These are phyloP conservation scores for Leptinotarsa rubiginosa DNA, from an alignment of 2,888 invertebrate species.

Conservation along the genomic window DNA sequence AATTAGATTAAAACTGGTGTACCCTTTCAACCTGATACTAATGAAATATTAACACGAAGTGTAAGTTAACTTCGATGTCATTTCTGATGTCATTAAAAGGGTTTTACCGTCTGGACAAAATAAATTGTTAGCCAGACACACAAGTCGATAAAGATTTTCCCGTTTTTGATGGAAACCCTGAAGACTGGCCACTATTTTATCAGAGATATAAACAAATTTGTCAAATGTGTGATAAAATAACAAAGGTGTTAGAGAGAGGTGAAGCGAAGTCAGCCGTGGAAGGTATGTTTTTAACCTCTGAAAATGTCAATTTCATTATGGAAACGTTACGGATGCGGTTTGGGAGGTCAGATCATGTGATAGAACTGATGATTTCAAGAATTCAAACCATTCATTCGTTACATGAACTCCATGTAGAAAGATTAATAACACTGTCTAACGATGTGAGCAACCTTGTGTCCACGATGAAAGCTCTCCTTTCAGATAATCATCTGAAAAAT, in stretches of 20 bases:
- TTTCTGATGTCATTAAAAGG: neutral
- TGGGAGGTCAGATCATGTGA: conserved; percentile 5
- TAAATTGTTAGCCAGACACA: neutral
- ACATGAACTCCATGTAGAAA: neutral
- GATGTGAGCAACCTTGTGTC: neutral
- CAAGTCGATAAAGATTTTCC: neutral
- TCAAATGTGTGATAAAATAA: neutral
- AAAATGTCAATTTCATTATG: neutral
- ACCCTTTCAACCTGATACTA: too few species aligned
- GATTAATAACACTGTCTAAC: neutral
- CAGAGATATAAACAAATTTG: conserved; percentile 9
- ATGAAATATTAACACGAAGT: too few species aligned
- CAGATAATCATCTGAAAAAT: neutral
- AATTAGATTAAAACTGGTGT: too few species aligned
- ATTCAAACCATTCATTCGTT: neutral
- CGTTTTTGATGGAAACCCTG: neutral
- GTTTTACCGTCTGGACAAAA: neutral
- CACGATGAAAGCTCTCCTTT: neutral
- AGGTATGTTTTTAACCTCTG: neutral
- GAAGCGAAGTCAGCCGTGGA: neutral
- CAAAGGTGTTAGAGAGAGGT: neutral
- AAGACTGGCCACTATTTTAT: conserved; percentile 1
- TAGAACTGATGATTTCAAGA: neutral
- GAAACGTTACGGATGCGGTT: neutral
- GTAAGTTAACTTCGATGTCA: neutral